These are phyloP conservation scores for Tachypleus tridentatus DNA, from an alignment of 1,140 invertebrate species.

Conservation along the genomic window DNA sequence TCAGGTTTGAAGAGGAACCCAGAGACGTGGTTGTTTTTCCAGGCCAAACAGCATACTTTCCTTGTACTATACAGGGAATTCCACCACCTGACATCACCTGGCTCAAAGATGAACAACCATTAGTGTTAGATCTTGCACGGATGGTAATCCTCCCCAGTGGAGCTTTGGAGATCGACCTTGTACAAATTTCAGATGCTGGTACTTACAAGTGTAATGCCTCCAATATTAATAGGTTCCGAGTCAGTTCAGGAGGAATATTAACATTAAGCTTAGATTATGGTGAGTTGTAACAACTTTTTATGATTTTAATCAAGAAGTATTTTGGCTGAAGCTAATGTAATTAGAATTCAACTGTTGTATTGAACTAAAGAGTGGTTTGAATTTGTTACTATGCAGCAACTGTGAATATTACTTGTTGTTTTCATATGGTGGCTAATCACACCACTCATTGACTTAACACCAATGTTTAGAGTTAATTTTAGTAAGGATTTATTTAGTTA, in stretches of 20 bases:
- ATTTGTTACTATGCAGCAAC: no score
- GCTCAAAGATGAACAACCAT: conserved; percentile 59
- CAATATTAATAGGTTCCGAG: conserved; percentile 44
- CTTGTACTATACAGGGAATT: conserved; percentile 39
- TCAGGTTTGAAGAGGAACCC: conserved; percentile 51
- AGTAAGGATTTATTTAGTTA: no score
- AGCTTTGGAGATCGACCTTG: conserved; percentile 69
- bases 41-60: conserved; percentile 48
- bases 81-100: conserved; percentile 51
- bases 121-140: conserved; percentile 53
- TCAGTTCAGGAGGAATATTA: conserved; percentile 56
- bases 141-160: conserved; percentile 63
- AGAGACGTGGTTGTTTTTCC: conserved; percentile 48
- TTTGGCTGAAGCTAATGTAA: background rate
- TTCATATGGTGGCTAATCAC: no score
- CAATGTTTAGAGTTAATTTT: no score
- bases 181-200: conserved; percentile 57
- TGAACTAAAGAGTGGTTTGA: no score
- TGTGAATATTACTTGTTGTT: no score
- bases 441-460: no score
- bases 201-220: conserved; percentile 59
- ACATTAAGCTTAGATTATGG: conserved; percentile 48
- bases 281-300: conserved; percentile 26
- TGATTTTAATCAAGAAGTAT: background rate
- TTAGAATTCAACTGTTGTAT: no score